phyloP scores from a whole-genome alignment of 2,113 vertebrate species.

The Penelope pileata region DNA sequence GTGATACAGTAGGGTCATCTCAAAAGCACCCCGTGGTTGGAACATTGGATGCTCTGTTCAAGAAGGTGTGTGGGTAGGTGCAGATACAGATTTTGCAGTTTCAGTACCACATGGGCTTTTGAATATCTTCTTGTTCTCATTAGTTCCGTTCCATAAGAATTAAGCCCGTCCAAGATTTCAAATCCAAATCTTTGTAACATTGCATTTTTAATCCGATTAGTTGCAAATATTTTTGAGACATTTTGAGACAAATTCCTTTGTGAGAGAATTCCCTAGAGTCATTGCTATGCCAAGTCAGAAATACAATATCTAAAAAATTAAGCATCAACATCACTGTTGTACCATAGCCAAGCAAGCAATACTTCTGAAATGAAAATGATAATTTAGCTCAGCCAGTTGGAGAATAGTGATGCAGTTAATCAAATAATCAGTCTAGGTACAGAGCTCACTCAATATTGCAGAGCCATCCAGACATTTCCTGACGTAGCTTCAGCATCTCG shows the following conservation, averaged over 20 bases:
- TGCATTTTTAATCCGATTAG: neutral
- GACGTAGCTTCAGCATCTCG: neutral
- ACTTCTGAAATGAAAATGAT: slow-evolving; percentile 3
- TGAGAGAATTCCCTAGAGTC: neutral
- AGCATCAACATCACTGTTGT: neutral
- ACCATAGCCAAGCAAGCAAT: neutral
- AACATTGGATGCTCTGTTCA: neutral
- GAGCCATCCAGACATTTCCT: neutral
- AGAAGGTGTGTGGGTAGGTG: neutral
- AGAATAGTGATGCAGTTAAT: slow-evolving; percentile 22
- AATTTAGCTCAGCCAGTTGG: neutral
- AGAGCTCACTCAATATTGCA: neutral
- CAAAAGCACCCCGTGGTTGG: neutral
- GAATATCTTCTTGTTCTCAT: neutral
- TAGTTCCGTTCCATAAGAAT: neutral
- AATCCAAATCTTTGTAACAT: neutral
- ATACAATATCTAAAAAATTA: neutral
- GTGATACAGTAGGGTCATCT: neutral
- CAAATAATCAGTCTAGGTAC: neutral
- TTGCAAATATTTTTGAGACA: neutral
- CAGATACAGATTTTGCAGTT: neutral
- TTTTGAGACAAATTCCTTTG: neutral
- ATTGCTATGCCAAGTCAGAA: neutral
- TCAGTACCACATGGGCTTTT: neutral
- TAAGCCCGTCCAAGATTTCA: neutral